phyloP scores from a whole-genome alignment of 64 coral and sea anemone genomes.

The Actinia equina region DNA sequence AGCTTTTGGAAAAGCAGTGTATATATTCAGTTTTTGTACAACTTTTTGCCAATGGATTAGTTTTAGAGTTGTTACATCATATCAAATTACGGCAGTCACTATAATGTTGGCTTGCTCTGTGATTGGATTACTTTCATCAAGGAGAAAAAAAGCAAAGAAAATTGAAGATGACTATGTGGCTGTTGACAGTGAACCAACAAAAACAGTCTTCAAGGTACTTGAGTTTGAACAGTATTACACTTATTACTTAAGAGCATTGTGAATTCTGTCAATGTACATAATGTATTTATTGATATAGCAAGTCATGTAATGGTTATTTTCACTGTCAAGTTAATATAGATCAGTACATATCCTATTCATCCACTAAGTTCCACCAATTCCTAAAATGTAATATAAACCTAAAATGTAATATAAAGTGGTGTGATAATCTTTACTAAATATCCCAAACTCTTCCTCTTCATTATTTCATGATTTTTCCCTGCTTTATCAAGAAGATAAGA shows the following conservation, averaged over 20 bases:
- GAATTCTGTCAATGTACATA: conserved; percentile 1
- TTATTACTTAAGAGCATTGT: not conserved
- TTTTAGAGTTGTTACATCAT: not conserved
- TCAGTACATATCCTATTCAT: not conserved
- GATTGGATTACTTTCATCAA: not conserved
- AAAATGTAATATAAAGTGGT: not conserved
- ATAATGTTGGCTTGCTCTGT: conserved; percentile 16
- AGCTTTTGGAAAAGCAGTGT: not conserved
- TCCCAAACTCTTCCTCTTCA: not conserved
- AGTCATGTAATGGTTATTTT: too few species aligned
- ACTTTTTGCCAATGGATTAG: not conserved
- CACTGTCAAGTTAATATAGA: not conserved
- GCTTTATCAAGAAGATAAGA: not conserved
- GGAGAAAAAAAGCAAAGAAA: not conserved
- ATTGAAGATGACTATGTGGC: conserved; percentile 1
- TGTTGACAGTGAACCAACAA: not conserved
- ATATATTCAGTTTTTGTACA: not conserved
- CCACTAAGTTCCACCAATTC: too few species aligned
- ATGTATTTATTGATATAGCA: too few species aligned
- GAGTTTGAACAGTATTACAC: not conserved
- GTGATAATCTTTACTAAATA: not conserved
- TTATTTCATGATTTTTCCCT: not conserved
- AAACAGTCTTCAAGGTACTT: conserved; percentile 14
- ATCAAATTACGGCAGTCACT: not conserved
- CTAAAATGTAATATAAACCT: not conserved